Conservation (phyloP, 2,888 invertebrate species). For the Yponomeuta evonymella region DNA sequence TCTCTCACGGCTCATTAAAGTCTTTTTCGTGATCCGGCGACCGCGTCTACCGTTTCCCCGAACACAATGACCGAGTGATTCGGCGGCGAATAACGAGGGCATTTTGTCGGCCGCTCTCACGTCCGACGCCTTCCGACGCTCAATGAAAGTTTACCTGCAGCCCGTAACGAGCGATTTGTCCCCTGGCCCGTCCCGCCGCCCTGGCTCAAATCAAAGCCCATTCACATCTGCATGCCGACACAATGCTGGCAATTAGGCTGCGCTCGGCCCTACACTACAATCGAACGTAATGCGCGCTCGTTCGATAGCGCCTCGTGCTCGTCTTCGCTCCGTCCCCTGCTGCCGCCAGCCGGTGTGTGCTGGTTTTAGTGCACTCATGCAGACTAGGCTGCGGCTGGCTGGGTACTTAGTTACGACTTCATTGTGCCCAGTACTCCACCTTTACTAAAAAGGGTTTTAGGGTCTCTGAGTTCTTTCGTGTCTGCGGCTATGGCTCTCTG, state of each 20-base stretch:
- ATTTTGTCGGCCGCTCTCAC: constrained; percentile 76
- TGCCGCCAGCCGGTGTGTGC: constrained; percentile 31
- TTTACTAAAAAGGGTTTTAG: no score
- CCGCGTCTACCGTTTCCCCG: constrained; percentile 75
- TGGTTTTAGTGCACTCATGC: constrained; percentile 19
- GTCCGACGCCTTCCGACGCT: constrained; percentile 76
- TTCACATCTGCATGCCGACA: constrained; percentile 77
- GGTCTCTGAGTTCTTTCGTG: no score
- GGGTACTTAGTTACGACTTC: background rate
- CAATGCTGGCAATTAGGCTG: constrained; percentile 77
- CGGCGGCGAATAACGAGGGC: constrained; percentile 77
- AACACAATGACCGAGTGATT: constrained; percentile 75
- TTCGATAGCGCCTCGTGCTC: constrained; percentile 38
- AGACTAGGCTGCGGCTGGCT: background rate
- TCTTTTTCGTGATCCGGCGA: constrained; percentile 72
- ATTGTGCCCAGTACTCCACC: background rate
- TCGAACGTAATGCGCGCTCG: constrained; percentile 71
- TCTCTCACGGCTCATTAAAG: constrained; percentile 76
- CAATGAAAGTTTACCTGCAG: constrained; percentile 77
- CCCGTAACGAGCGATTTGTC: constrained; percentile 76
- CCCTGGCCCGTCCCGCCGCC: constrained; percentile 53
- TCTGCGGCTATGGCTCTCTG: no score
- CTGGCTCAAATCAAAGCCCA: constrained; percentile 75
- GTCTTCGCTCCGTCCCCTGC: constrained; percentile 41
- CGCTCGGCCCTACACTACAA: constrained; percentile 71